A percentile compares a stretch with the other conserved stretches of the same genome.
These are phyloP conservation scores for Sarcophaga bullata DNA, from an alignment of 1,140 invertebrate species.

Conservation along the genomic window DNA sequence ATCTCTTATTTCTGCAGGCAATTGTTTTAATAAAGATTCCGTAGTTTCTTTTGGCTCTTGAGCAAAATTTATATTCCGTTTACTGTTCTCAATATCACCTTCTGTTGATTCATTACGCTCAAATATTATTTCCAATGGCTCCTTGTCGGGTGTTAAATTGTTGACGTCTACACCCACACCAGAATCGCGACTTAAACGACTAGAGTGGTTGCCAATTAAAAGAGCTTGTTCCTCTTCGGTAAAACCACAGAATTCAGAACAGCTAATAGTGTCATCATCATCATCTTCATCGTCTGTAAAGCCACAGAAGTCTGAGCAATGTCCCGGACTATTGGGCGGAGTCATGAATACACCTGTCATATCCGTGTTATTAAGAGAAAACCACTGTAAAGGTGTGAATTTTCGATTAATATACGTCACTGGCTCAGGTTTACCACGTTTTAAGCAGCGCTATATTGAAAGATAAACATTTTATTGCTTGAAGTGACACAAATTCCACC, in stretches of 20 bases:
- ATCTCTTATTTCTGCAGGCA: background rate
- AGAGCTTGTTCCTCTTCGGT: slow-evolving; percentile 36
- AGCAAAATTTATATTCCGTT: background rate
- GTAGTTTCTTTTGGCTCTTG: background rate
- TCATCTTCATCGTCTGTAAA: slow-evolving; percentile 31
- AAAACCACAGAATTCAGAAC: slow-evolving; percentile 35
- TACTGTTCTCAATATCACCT: background rate
- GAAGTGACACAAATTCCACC: background rate
- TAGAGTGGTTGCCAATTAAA: background rate
- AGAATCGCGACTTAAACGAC: slow-evolving; percentile 45
- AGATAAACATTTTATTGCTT: background rate
- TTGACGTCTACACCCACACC: slow-evolving; percentile 39
- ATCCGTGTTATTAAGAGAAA: slow-evolving; percentile 27
- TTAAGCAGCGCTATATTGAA: slow-evolving; percentile 32
- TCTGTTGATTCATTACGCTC: background rate
- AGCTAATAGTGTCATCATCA: slow-evolving; percentile 22
- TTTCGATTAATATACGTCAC: background rate
- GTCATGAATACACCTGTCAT: background rate
- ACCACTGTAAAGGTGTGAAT: background rate
- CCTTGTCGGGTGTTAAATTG: background rate
- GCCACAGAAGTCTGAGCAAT: slow-evolving; percentile 2
- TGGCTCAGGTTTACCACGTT: background rate
- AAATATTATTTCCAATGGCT: background rate
- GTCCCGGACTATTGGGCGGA: slow-evolving; percentile 27
- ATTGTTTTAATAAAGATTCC: background rate